Base-by-base conservation (phyloP, 2,888 invertebrate species). In the Sphaerophoria rueppellii region DNA sequence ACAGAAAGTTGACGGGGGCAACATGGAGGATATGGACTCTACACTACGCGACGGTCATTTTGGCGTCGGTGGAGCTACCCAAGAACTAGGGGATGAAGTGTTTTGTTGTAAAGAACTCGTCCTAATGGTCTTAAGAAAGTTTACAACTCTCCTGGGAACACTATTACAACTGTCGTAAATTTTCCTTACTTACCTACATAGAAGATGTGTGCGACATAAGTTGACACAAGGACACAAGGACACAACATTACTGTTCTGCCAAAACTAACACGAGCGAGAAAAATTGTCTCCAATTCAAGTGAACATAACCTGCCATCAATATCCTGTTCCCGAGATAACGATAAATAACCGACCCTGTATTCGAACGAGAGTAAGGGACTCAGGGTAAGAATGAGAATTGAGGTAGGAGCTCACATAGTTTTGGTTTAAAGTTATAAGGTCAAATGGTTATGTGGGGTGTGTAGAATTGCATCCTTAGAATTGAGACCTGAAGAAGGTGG, bases 221-320 rank as follows among this genome's bases (percentile, higher is more conserved):
- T 83, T 82, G 83, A 75, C 79, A 71, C 79, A 75, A 71, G 71
- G 63, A 75, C 74, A 58, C 32, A 75, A 78, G 71, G 63, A 75
- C 74, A 58, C 32, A 75, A 78, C 65, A 72, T 57, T 46, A 61
- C 54, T 72, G 63, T 40, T 70, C 52, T 32, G 16, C 12, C 16
- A 50, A 67, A 50, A 60, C 58, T 67, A 72, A 50, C 73, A 69
- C 48, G 43, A 76, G 11, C 70, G 81, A 75, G 75, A 81, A 85
- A 85, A 80, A 85, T 80, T 76, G 80, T 80, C 76, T 80, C 76
- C 85, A 81, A 80, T 76, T 85, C 69, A 70, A 80, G 76, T 85
- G 81, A 73, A 85, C 80, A 85, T 85, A 85, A 80, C 85, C 85
- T 77, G 70, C 85, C 81, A 85, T 85, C 85, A 85, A 85, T 85